phyloP scores from a whole-genome alignment of 2,797 vertebrate species.

The Falco concolor region DNA sequence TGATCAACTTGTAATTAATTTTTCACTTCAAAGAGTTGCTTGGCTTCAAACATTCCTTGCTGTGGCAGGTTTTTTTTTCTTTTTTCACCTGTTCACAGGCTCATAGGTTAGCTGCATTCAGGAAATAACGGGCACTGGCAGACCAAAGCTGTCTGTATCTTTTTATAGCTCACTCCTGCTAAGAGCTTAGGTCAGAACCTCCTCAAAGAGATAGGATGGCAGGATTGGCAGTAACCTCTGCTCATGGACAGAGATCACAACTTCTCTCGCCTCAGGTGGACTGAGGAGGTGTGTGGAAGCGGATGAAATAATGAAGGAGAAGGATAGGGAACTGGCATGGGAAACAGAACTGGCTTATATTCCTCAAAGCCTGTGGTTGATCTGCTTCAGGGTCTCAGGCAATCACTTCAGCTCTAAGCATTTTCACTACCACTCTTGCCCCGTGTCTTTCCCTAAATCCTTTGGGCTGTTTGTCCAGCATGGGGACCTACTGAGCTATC shows the following conservation, averaged over 20 bases:
- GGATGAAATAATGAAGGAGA: background rate
- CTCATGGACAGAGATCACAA: background rate
- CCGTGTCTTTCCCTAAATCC: background rate
- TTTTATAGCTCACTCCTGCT: background rate
- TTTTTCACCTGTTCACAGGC: background rate
- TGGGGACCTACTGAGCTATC: background rate
- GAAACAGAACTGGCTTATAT: background rate
- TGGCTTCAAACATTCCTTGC: background rate
- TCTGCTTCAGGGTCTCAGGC: background rate
- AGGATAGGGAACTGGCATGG: background rate
- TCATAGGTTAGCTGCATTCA: background rate
- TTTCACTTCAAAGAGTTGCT: background rate
- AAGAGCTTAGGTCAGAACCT: background rate
- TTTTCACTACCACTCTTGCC: background rate
- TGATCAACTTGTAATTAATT: background rate
- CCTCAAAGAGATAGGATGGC: background rate
- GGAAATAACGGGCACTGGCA: background rate
- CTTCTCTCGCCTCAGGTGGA: background rate
- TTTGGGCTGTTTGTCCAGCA: accelerated
- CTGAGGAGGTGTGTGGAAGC: accelerated
- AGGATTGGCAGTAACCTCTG: background rate
- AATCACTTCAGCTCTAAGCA: background rate
- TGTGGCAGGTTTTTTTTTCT: background rate
- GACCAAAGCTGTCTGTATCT: background rate
- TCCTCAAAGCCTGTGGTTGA: background rate